Conservation (phyloP, 2,888 invertebrate genomes). For the Epirrita christyi region DNA sequence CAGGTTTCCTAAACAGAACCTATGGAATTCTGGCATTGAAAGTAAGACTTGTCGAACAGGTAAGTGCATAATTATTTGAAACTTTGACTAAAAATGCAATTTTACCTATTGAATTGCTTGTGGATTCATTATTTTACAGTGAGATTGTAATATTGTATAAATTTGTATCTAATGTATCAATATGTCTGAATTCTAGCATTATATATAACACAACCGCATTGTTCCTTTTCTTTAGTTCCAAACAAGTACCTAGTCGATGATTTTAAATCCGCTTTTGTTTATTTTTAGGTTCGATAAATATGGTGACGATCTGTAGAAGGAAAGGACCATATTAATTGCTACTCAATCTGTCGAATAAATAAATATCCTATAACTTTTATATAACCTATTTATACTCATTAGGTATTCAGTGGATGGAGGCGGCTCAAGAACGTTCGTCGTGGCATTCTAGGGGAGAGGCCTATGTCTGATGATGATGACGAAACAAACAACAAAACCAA, state of each 20-base stretch:
- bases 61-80: conserved; percentile 16
- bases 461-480: too few species aligned
- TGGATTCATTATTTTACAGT: neutral
- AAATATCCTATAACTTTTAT: too few species aligned
- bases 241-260: neutral
- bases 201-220: neutral
- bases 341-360: conserved; percentile 3
- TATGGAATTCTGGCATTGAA: conserved; percentile 57
- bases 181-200: neutral
- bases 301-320: conserved; percentile 3
- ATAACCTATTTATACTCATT: too few species aligned
- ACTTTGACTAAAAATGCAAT: conserved; percentile 10
- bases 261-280: neutral
- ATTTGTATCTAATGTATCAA: too few species aligned
- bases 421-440: too few species aligned
- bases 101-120: neutral
- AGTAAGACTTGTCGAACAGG: conserved; percentile 47
- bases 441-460: too few species aligned
- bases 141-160: too few species aligned
- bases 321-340: conserved; percentile 12
- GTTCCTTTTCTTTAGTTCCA: neutral
- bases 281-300: neutral
- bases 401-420: too few species aligned
- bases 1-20: conserved; percentile 70
- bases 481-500: too few species aligned